Conservation (phyloP, 2,113 vertebrate species). For the Anolis carolinensis region DNA sequence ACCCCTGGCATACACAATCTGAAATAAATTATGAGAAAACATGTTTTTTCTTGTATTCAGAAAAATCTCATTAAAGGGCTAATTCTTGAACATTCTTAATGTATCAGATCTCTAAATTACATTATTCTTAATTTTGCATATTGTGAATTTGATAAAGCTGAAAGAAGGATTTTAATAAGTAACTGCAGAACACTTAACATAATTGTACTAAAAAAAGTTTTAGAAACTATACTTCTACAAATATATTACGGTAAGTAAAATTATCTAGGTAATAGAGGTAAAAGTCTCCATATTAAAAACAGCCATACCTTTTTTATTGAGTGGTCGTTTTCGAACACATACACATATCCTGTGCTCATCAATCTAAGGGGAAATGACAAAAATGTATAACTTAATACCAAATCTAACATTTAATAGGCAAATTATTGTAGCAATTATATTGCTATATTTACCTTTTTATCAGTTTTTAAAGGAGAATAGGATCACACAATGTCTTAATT, state of each 20-base stretch:
- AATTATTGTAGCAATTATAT: neutral
- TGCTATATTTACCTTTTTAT: neutral
- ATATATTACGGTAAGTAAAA: neutral
- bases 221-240: neutral
- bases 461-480: neutral
- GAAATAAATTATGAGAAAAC: neutral
- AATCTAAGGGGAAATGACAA: conserved; percentile 73
- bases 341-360: conserved; percentile 99
- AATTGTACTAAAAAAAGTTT: neutral
- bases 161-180: neutral
- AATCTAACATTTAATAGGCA: neutral
- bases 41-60: neutral
- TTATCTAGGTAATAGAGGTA: conserved; percentile 11
- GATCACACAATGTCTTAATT: neutral
- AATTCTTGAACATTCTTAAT: neutral
- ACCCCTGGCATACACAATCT: too few relatives aligned
- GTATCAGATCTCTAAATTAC: rapidly evolving
- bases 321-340: conserved; percentile 93
- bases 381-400: neutral
- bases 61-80: neutral
- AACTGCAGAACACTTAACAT: neutral
- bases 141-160: neutral
- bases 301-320: conserved; percentile 93
- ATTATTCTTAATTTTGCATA: neutral
- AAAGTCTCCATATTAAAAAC: neutral